Evolutionary conservation across 2,888 invertebrate species (phyloP), one percentile per base, ranked within the genome.

Genomic region (Cosmia pyralina): DNA sequence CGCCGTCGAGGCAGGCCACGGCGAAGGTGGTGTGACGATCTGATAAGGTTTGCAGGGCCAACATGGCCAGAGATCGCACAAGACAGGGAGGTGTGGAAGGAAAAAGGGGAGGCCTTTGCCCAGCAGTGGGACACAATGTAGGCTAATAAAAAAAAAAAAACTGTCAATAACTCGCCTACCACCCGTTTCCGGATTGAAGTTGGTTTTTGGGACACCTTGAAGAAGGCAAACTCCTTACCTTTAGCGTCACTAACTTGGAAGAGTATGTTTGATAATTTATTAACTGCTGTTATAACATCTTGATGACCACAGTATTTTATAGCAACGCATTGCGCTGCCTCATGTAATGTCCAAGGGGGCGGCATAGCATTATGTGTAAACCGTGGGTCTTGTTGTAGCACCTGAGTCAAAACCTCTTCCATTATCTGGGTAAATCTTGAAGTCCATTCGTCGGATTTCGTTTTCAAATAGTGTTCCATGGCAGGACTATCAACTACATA

Each of bases 341-440:
- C 95, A 22, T 91, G 90, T 19, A 95, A 80, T 55, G 90, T 93
- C 94, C 93, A 93, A 0, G 94, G 94, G 0, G 94, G 93, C 1
- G 92, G 92, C 77, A 92, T 83, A 15, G 83, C 78, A 28, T 77
- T 83, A 58, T 88, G 80, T 46, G 79, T 68, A 78, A 87, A 90
- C 2, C 79, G 59, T 1, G 91, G 86, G 38, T 92, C 88, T 74
- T 88, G 89, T 28, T 90, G 88, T 71, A 95, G 85, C 52, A 94
- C 86, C 75, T 92, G 91, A 50, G 90, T 89, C 46, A 96, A 80
- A 13, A 89, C 92, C 73, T 95, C 94, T 84, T 95, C 95, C 94
- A 96, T 95, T 88, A 94, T 93, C 86, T 95, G 94, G 22, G 91
- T 85, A 79, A 94, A 95, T 72, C 94, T 90, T 48, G 93, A 93